Percentiles rank a stretch among this genome's conserved stretches.
These are phyloP conservation scores for Megaustenia siamemsis DNA, from an alignment of 2,888 invertebrate species.

Conservation along the genomic window DNA sequence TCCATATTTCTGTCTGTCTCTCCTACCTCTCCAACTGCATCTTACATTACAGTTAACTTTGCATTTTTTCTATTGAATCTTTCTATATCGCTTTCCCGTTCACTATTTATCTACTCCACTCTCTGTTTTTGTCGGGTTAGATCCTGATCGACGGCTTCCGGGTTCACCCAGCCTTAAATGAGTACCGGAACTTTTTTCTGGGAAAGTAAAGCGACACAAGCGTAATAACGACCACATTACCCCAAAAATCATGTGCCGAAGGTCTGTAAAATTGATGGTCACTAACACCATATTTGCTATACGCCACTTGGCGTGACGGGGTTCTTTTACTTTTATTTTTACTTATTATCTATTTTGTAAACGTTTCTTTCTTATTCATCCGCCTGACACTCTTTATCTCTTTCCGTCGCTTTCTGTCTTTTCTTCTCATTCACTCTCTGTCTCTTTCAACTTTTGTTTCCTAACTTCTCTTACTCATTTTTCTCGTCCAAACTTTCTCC, in stretches of 20 bases:
- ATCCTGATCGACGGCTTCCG: too few species aligned
- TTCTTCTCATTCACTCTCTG: neutral
- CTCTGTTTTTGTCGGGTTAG: neutral
- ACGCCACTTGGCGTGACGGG: too few species aligned
- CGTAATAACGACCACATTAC: too few species aligned
- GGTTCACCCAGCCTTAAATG: too few species aligned
- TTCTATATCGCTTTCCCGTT: neutral
- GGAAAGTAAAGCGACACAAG: too few species aligned
- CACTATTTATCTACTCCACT: neutral
- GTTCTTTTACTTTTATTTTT: neutral
- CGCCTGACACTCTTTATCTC: neutral
- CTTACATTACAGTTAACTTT: too few species aligned
- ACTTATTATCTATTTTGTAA: neutral
- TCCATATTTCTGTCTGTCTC: slow-evolving; percentile 26
- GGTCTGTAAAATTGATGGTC: too few species aligned
- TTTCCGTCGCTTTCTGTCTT: neutral
- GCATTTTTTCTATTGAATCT: neutral
- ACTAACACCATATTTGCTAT: too few species aligned
- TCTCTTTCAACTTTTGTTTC: neutral
- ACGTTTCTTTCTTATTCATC: neutral
- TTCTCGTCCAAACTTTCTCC: slow-evolving; percentile 28
- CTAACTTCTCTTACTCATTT: neutral
- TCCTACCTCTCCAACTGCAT: too few species aligned
- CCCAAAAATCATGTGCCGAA: too few species aligned
- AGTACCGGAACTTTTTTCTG: too few species aligned